Evolutionary conservation across 2,888 invertebrate genomes (phyloP).

Genomic region (Volucella zonaria): DNA sequence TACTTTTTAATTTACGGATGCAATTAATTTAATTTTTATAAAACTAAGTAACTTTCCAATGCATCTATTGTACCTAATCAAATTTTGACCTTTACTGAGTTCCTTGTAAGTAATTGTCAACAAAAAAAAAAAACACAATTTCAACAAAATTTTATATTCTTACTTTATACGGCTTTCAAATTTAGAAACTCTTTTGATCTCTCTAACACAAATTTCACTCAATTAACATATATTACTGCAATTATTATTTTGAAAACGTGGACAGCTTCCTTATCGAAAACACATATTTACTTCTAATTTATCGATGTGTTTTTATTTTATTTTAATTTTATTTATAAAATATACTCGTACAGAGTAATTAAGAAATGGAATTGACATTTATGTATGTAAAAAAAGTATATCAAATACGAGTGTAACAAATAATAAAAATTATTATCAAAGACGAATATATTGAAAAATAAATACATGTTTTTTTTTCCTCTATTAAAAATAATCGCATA

Average conservation of each 20-base stretch:
- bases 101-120: too few species aligned
- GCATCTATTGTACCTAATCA: too few species aligned
- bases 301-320: background rate
- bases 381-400: conserved; percentile 26
- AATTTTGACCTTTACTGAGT: too few species aligned
- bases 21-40: too few species aligned
- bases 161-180: background rate
- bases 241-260: too few species aligned
- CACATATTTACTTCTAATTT: background rate
- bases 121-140: too few species aligned
- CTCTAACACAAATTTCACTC: conserved; percentile 4
- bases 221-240: background rate
- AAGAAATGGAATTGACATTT: background rate
- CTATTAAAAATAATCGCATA: conserved; percentile 24
- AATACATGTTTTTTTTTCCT: conserved; percentile 20
- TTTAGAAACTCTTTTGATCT: conserved; percentile 7
- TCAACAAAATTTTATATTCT: background rate
- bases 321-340: background rate
- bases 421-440: conserved; percentile 12
- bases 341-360: background rate
- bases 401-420: conserved; percentile 13
- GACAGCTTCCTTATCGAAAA: too few species aligned
- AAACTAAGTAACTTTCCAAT: too few species aligned
- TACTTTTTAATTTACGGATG: too few species aligned
- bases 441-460: background rate